Percentiles rank a stretch among this genome's conserved stretches.
These are phyloP conservation scores for Microhierax caerulescens DNA, from an alignment of 2,797 vertebrate genomes.

Conservation along the genomic window DNA sequence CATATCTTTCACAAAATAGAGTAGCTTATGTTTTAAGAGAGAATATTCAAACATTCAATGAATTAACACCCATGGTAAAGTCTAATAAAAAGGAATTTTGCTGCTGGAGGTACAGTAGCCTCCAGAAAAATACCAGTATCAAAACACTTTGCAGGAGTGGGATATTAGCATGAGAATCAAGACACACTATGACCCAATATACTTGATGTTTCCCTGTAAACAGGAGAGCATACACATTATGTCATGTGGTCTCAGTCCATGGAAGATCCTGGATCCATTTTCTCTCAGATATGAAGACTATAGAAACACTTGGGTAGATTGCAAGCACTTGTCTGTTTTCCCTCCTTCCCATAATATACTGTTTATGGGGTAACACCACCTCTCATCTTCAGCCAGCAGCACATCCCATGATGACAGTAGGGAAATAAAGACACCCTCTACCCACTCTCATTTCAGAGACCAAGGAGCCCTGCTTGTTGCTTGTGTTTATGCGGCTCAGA, in stretches of 20 bases:
- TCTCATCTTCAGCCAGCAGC: background rate
- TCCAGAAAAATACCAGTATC: background rate
- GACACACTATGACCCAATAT: background rate
- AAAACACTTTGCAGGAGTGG: background rate
- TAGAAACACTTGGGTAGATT: background rate
- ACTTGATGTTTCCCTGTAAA: background rate
- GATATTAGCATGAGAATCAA: background rate
- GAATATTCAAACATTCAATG: background rate
- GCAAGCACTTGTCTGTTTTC: background rate
- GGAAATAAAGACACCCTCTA: background rate
- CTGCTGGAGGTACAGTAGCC: background rate
- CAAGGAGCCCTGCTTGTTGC: background rate
- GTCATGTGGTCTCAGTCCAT: background rate
- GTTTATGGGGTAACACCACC: background rate
- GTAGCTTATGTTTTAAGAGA: background rate
- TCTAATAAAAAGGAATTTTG: background rate
- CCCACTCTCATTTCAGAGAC: background rate
- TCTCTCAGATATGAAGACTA: background rate
- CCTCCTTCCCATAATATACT: background rate
- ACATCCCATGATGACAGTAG: accelerated
- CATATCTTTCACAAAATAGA: background rate
- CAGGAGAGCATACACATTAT: background rate
- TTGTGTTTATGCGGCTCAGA: background rate
- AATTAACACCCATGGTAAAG: background rate
- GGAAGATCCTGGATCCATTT: background rate